Evolutionary conservation across 2,888 invertebrate genomes (phyloP), one percentile per base, ranked within the genome.

Genomic region (Clivina fossor): DNA sequence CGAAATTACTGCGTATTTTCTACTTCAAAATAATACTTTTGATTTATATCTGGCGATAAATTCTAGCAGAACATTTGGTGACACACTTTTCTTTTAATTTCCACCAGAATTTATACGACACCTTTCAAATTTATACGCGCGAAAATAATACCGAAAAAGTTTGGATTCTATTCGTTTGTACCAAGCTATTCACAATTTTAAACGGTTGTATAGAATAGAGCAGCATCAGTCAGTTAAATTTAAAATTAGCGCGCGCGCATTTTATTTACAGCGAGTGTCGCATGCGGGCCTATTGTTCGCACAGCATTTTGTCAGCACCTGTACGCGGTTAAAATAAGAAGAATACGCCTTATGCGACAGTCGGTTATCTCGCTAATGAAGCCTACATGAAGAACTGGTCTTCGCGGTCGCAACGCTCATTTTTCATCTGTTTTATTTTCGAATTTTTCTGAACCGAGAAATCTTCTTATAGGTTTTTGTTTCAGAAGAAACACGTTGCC

Each of bases 381-480:
- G 72, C 70, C 69, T 72, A 72, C 71, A 71, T 69, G 68, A 66
- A 69, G 68, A 68, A 69, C 74, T 67, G 68, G 73, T 74, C 69
- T 67, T 71, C n/a, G 8, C 43, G 72, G 73, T 72, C n/a, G n/a
- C n/a, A n/a, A n/a, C n/a, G n/a, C n/a, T n/a, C 73, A 73, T 74
- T 72, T 73, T 66, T 74, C 73, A 74, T 74, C 71, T 71, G 72
- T 71, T 73, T 74, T 74, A 72, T 71, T 73, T 74, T 70, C 20
- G 19, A 71, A 70, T 73, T 73, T 73, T 61, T 47, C 20, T n/a
- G 28, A 44, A 26, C 19, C 4, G 28, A 44, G 16, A 48, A 35
- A 38, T 2, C 33, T 11, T n/a, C n/a, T n/a, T n/a, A n/a, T n/a
- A n/a, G n/a, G 20, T 49, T 49, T 49, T 49, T 49, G 28, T 43